These are phyloP conservation scores for Florisuga fusca DNA, from an alignment of 2,797 vertebrate species.

Conservation along the genomic window DNA sequence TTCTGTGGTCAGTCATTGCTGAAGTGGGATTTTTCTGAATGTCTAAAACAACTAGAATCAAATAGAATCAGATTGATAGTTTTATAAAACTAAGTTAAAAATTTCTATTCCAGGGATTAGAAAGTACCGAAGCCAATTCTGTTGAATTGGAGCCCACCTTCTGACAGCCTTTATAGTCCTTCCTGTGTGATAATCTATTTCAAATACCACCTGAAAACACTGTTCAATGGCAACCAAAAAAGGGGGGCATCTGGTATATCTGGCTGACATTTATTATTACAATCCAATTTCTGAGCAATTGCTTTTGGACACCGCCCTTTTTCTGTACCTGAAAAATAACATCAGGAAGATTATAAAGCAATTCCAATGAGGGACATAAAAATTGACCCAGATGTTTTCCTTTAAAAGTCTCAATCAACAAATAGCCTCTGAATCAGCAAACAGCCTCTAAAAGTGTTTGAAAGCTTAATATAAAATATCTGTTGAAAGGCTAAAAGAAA, in stretches of 20 bases:
- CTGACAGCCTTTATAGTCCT: not conserved
- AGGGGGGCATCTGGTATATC: not conserved
- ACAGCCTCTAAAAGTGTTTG: not conserved
- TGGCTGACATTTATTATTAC: not conserved
- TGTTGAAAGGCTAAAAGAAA: not conserved
- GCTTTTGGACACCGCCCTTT: not conserved
- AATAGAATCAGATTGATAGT: not conserved
- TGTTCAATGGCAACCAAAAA: not conserved
- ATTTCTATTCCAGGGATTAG: not conserved
- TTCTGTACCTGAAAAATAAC: not conserved
- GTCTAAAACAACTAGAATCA: not conserved
- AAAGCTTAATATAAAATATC: not conserved
- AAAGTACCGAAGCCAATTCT: not conserved
- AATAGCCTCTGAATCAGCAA: not conserved
- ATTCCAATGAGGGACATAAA: not conserved
- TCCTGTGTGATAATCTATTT: constrained; percentile 13
- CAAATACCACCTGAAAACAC: constrained; percentile 6
- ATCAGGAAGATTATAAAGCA: not conserved
- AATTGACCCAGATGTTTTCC: not conserved
- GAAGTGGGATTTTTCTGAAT: not conserved
- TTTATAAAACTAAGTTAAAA: not conserved
- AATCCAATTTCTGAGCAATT: not conserved
- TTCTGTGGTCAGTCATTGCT: not conserved
- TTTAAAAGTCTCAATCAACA: not conserved
- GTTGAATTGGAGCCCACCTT: not conserved